Conservation (phyloP, 2,888 invertebrate species). For the Calliphora vomitoria region DNA sequence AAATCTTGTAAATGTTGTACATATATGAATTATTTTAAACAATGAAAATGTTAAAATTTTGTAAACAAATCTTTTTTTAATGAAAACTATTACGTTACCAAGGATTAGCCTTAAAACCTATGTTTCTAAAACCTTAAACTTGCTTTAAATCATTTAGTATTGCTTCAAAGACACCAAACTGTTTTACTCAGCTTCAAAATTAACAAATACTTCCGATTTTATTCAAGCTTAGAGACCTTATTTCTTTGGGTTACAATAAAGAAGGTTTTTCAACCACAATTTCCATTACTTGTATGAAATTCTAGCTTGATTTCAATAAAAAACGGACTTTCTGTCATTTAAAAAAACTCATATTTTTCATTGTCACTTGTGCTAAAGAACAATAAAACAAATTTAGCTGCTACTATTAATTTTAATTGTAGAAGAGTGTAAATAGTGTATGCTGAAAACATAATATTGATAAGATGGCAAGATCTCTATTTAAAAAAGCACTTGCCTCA, state of each 20-base stretch:
- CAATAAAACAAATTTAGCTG: constrained; percentile 2
- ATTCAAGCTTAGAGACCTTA: background rate
- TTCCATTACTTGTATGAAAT: constrained; percentile 25
- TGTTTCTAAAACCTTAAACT: background rate
- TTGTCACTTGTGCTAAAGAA: constrained; percentile 44
- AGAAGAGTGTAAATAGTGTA: background rate
- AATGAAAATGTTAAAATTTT: too few relatives aligned
- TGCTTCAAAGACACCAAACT: too few relatives aligned
- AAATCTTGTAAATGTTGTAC: too few relatives aligned
- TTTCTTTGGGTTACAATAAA: background rate
- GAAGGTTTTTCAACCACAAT: constrained; percentile 17
- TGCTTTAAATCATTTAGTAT: too few relatives aligned
- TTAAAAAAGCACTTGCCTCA: constrained; percentile 48
- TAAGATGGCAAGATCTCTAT: constrained; percentile 34
- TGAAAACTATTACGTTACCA: background rate
- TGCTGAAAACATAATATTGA: constrained; percentile 50
- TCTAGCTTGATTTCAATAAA: constrained; percentile 60
- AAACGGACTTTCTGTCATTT: constrained; percentile 44
- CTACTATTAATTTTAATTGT: constrained; percentile 71
- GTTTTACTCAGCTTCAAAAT: too few relatives aligned
- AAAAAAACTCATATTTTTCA: constrained; percentile 42
- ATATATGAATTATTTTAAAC: too few relatives aligned
- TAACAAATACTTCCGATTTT: background rate
- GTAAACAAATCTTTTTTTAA: too few relatives aligned
- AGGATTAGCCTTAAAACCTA: background rate